Base-by-base conservation (phyloP, 2,888 invertebrate species). In the Nomada fucata region DNA sequence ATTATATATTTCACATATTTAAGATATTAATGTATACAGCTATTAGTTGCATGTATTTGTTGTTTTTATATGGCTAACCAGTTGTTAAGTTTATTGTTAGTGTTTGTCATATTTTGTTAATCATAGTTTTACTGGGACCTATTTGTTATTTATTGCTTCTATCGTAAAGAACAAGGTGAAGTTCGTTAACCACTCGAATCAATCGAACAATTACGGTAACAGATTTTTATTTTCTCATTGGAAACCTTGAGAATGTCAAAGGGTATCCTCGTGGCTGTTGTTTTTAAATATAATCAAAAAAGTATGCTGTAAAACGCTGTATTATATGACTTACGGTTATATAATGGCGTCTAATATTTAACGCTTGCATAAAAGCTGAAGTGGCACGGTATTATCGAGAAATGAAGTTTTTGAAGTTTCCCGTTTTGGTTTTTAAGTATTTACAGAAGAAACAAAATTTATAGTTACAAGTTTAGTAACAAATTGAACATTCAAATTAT, bases 401-500 rank as follows among this genome's bases (percentile, higher is more conserved):
- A 82, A 53, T 57, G 71, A 55, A 67, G 44, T 23, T 68, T 57
- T 44, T 57, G 71, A 55, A 67, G 44, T 23, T 68, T 57, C 52
- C 44, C 44, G 20, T 23, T 26, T 9, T 36, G 36, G 36, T 36
- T 36, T 36, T 36, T 36, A 36, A 4, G n/a, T 80, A 82, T 86
- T 67, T 78, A 71, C 36, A 81, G 68, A 77, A 65, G 11, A 57
- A 79, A 82, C 11, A 47, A 72, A 68, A 23, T 44, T 79, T 42
- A 55, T 55, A 75, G 50, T 79, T 36, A 44, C 64, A 61, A 65
- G 67, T 80, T 68, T 57, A 18, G 50, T 59, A 67, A 74, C 26
- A 76, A 55, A 73, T 68, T 50, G 42, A 71, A 83, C 84, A 76
- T 64, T 59, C 42, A 71, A 55, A 81, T 79, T 63, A 76, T 75